Evolutionary conservation across 2,113 vertebrate species (phyloP), one percentile per base, ranked within the genome.

Genomic region (Felis chaus): DNA sequence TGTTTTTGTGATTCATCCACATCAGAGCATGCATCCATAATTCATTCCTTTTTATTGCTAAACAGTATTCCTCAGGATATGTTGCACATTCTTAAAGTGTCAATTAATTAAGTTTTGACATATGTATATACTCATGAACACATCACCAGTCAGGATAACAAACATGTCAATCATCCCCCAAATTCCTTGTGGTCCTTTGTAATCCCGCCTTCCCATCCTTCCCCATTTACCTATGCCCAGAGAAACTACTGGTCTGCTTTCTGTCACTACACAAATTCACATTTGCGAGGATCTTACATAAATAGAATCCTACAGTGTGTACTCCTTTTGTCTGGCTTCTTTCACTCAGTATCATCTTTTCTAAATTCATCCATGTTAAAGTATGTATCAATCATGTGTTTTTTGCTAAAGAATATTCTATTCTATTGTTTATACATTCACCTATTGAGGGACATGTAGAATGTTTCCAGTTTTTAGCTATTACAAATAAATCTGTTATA

Each of bases 101-200:
- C 23, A 96, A 39, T 79, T 76, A 85, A 69, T 65, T 57, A 93
- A 87, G 45, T 81, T 92, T 61, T 96, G n/a, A 95, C 48, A 79
- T 57, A 48, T 3, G 12, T 18, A 91, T 63, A 79, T 18, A 95
- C 33, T 73, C 27, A 13, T 25, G 12, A 71, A 83, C 61, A n/a
- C 55, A 95, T 57, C 50, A 61, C 29, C 21, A 83, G 79, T 86
- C 36, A 87, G 76, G 14, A 92, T 87, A 95, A 92, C 10, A 41
- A 48, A 84, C 69, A 81, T 45, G 19, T 39, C 41, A 53, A 61
- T 80, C 29, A 79, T 18, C 16, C 48, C 41, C 73, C 73, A 79
- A 96, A 94, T 50, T 65, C 27, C 74, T 5, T 78, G 11, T 55
- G 39, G 15, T 66, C 19, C 57, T 97, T 76, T 68, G 2, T 55